Evolutionary conservation across 64 coral and sea anemone genomes (phyloP), one percentile per base, ranked within the genome.

Genomic region (Montipora foliosa): DNA sequence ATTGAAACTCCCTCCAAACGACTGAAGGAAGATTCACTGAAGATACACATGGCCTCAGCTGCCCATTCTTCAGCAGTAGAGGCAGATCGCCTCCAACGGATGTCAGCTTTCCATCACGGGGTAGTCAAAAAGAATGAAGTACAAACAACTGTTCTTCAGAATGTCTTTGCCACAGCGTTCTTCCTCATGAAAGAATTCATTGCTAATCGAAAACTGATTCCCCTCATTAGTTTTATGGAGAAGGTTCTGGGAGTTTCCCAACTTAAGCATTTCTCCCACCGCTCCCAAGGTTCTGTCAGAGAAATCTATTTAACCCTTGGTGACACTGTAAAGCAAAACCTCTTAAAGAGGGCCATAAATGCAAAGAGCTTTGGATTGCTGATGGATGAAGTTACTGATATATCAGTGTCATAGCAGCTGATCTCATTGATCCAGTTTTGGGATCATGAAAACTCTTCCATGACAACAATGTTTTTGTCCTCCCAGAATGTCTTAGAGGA

Each of bases 201-300:
- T 81, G 79, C 87, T 17, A 89, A 89, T 89, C 50, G 73, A 14
- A 89, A 89, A 64, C 58, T 89, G 10, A 89, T 89, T 15, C 72
- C 87, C 76, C 58, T 89, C n/a, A 58, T 77, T 15, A 77, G 58
- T 75, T 89, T 89, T 77, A 77, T 89, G 50, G 72, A 77, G 46
- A 89, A 89, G 17, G 87, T 77, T 77, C 77, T 75, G 16, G 73
- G 76, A 61, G 44, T 89, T 20, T 77, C 87, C 73, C 87, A 59
- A 48, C 87, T 89, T 9, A 89, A 77, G 29, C 87, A 89, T 73
- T 89, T 89, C 87, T 77, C 73, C 72, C 87, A 89, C 46, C 73
- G 50, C 55, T 89, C 87, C 7, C 87, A 75, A 24, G 87, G 72
- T 62, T 77, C 72, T 89, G 49, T 77, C 44, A 25, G 87, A 77